Conservation (phyloP, 2,888 invertebrate genomes). For the Synergus laeviventris region DNA sequence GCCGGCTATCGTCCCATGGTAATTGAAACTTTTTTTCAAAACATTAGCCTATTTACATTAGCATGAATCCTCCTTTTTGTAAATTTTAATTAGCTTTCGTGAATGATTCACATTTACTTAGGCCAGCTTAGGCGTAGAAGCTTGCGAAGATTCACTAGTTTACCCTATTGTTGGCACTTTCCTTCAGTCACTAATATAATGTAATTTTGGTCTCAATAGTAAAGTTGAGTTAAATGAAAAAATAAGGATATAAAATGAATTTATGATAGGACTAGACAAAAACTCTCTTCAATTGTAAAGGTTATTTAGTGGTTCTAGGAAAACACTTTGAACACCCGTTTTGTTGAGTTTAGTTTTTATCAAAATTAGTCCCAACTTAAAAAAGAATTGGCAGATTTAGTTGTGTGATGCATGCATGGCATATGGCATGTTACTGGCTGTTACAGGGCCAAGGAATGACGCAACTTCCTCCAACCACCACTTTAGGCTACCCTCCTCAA, state of each 20-base stretch:
- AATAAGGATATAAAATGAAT: background rate
- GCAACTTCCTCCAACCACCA: constrained; percentile 72
- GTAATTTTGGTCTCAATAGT: background rate
- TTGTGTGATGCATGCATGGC: constrained; percentile 73
- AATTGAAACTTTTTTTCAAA: constrained; percentile 54
- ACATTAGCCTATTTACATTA: background rate
- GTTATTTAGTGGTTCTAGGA: background rate
- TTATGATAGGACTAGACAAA: background rate
- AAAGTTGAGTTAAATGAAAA: background rate
- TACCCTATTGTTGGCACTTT: background rate
- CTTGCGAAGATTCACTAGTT: constrained; percentile 15
- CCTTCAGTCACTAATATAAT: constrained; percentile 1
- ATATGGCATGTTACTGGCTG: constrained; percentile 73
- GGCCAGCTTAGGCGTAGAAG: background rate
- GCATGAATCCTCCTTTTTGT: constrained; percentile 20
- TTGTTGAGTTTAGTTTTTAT: constrained; percentile 7
- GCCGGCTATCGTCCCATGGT: constrained; percentile 93
- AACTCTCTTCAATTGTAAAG: background rate
- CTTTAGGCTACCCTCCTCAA: constrained; percentile 70
- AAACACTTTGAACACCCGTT: background rate
- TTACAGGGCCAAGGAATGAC: constrained; percentile 77
- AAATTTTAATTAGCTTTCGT: constrained; percentile 27
- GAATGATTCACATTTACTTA: constrained; percentile 11
- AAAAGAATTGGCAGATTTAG: constrained; percentile 67
- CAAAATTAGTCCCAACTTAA: constrained; percentile 37